A percentile compares a stretch with the other conserved stretches of the same genome.
Conservation (phyloP, 2,888 invertebrate species). For the Lithophane semibrunnea region DNA sequence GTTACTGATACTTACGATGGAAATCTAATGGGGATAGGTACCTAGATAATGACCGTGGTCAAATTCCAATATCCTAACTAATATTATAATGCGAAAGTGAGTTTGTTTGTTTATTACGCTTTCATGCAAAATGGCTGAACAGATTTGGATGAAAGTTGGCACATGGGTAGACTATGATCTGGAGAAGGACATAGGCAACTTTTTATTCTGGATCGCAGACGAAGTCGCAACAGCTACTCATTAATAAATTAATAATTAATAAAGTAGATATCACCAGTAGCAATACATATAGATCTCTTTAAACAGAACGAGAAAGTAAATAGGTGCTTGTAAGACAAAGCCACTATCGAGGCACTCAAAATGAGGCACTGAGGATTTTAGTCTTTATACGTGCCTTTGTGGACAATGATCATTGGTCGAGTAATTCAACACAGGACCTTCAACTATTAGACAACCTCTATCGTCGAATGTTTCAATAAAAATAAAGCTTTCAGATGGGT, state of each 20-base stretch:
- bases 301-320: background rate
- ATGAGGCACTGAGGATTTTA: background rate
- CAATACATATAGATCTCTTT: background rate
- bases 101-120: too few relatives aligned
- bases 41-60: background rate
- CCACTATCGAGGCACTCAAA: background rate
- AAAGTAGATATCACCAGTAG: background rate
- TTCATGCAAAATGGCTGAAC: too few relatives aligned
- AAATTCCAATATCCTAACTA: too few relatives aligned
- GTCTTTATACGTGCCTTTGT: background rate
- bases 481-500: constrained; percentile 4
- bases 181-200: too few relatives aligned
- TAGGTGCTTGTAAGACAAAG: constrained; percentile 2
- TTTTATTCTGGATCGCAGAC: too few relatives aligned
- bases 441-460: background rate
- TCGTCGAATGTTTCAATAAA: background rate
- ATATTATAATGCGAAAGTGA: too few relatives aligned
- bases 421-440: background rate
- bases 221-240: too few relatives aligned
- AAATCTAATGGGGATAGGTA: too few relatives aligned
- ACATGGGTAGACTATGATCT: too few relatives aligned
- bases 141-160: too few relatives aligned
- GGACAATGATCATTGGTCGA: background rate
- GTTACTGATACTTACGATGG: background rate
- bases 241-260: too few relatives aligned